These are phyloP conservation scores for Aleiodes testaceus DNA, from an alignment of 2,888 invertebrate species.

Conservation along the genomic window DNA sequence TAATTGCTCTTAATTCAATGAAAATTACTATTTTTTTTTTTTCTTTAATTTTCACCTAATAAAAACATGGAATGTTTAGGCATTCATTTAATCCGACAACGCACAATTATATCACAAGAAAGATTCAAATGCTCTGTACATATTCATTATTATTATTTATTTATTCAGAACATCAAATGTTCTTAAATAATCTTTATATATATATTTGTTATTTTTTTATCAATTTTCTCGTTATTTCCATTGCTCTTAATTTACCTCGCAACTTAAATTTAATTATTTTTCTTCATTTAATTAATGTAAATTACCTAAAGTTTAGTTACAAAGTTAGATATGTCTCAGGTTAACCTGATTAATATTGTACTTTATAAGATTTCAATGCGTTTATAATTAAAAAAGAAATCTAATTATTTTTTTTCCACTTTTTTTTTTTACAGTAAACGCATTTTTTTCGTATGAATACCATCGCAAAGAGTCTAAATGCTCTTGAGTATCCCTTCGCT, in stretches of 20 bases:
- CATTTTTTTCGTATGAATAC: conserved; percentile 40
- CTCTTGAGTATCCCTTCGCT: conserved; percentile 26
- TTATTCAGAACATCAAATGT: conserved; percentile 64
- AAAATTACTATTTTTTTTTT: conserved; percentile 32
- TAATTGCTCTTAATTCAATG: conserved; percentile 24
- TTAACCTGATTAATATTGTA: conserved; percentile 69
- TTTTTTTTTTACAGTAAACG: conserved; percentile 53
- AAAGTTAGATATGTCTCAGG: conserved; percentile 73
- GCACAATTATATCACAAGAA: conserved; percentile 73
- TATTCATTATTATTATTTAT: conserved; percentile 48
- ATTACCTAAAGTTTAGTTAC: conserved; percentile 65
- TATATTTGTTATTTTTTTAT: conserved; percentile 42
- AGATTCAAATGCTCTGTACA: conserved; percentile 73
- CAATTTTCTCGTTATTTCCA: conserved; percentile 38
- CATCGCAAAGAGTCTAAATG: conserved; percentile 30
- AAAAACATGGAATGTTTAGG: conserved; percentile 63
- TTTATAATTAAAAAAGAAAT: conserved; percentile 24
- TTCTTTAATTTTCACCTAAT: conserved; percentile 44
- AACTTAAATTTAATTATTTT: conserved; percentile 27
- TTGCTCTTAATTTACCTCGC: conserved; percentile 15
- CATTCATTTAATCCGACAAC: conserved; percentile 63
- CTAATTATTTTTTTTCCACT: conserved; percentile 41
- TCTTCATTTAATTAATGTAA: conserved; percentile 43
- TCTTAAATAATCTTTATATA: conserved; percentile 55
- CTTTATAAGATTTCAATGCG: conserved; percentile 66